Evolutionary conservation across 2,888 invertebrate species (phyloP), one percentile per base, ranked within the genome.

Genomic region (Cheilosia variabilis): DNA sequence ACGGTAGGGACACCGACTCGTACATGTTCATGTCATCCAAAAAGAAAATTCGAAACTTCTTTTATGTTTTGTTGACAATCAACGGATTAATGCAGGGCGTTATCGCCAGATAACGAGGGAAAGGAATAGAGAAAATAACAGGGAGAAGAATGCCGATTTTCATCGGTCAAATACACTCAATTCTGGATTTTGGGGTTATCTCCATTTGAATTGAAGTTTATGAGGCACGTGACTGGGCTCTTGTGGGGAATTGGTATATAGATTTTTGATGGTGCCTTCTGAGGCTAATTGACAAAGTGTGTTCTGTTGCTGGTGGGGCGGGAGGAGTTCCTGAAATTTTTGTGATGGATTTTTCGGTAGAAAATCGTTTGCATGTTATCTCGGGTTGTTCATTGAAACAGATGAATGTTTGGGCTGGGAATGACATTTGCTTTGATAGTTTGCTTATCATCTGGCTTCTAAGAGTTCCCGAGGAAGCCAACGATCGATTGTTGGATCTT

Each of bases 191-290:
- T 50, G 34, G 45, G n/a, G 34, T 75, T 75, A 65, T 65, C 63
- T 69, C 4, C 57, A 45, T 24, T 66, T 47, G 47, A 45, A 19
- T 22, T 52, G 31, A 83, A 78, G 83, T 79, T 71, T 84, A 79
- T 62, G 79, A 71, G 84, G 79, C 84, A 84, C 84, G 84, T 84
- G 84, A 80, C 80, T 76, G 79, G 0, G 47, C 72, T 66, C 68
- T 69, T 43, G 55, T 9, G 17, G 63, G 65, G 53, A 66, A 69
- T 63, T 24, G 78, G 58, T 31, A 2, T 31, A 31, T 53, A 57
- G 68, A 68, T 47, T 76, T 71, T 79, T 60, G 69, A 71, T 47
- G 63, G 24, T 31, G 41, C 66, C 9, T 82, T 71, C 50, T 62
- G 66, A 19, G 75, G 71, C 22, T 75, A 84, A 84, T 75, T 80